Evolutionary conservation across 2,797 vertebrate species (phyloP).

Genomic region (Ambastaia sidthimunki): DNA sequence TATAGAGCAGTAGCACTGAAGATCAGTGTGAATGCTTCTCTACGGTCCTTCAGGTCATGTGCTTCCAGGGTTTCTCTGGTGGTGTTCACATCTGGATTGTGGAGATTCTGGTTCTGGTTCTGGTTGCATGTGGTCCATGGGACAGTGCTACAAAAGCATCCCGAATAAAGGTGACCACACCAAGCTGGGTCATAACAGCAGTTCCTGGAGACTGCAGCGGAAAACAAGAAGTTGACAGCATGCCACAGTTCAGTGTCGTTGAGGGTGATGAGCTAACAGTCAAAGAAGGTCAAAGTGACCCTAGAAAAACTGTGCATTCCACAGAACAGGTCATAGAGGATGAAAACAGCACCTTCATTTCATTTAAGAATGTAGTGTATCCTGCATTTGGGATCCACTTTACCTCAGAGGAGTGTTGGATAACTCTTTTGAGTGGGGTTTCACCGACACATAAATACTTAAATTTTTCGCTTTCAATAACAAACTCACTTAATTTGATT

Average conservation of each 20-base stretch:
- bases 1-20: slow-evolving; percentile 45
- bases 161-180: slow-evolving; percentile 77
- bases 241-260: slow-evolving; percentile 68
- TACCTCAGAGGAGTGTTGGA: slow-evolving; percentile 75
- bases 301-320: slow-evolving; percentile 70
- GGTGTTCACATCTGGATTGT: slow-evolving; percentile 75
- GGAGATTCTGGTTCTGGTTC: slow-evolving; percentile 70
- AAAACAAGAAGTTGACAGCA: slow-evolving; percentile 76
- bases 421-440: slow-evolving; percentile 67
- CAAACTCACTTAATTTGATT: not conserved
- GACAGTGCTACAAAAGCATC: slow-evolving; percentile 73
- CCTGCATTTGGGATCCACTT: slow-evolving; percentile 76
- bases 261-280: slow-evolving; percentile 54
- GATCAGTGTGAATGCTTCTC: slow-evolving; percentile 73
- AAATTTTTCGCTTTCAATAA: not conserved
- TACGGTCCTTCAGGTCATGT: slow-evolving; percentile 69
- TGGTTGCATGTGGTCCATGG: slow-evolving; percentile 73
- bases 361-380: slow-evolving; percentile 73
- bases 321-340: slow-evolving; percentile 62
- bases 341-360: slow-evolving; percentile 72
- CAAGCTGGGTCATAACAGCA: slow-evolving; percentile 74
- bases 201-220: slow-evolving; percentile 79
- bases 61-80: slow-evolving; percentile 69
- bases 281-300: slow-evolving; percentile 67
- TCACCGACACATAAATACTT: slow-evolving; percentile 7